These are phyloP conservation scores for Theonella swinhoei DNA, from an alignment of 37 sponge, comb jelly and placozoan species.

Conservation along the genomic window DNA sequence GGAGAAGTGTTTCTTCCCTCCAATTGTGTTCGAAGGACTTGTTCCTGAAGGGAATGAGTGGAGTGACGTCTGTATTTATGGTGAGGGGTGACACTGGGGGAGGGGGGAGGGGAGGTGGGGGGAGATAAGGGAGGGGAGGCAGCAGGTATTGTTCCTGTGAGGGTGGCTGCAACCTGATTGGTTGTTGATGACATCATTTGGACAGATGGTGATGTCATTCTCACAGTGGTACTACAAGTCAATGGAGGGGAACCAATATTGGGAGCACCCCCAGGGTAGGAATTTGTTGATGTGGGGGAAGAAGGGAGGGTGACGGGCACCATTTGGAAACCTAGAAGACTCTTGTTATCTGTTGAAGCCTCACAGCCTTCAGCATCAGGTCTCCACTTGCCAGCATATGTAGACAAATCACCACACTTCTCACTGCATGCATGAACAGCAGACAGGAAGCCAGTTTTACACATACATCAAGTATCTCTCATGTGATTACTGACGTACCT, in stretches of 20 bases:
- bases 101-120: neutral
- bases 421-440: neutral
- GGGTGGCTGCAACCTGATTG: neutral
- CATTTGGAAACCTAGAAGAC: neutral
- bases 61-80: neutral
- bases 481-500: conserved; percentile 12
- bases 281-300: too few species aligned
- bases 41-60: neutral
- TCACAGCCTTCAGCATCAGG: conserved; percentile 46
- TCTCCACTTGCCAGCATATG: conserved; percentile 7
- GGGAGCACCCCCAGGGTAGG: neutral
- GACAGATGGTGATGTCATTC: neutral
- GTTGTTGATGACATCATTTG: too few species aligned
- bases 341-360: neutral
- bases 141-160: neutral
- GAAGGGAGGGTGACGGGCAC: too few species aligned
- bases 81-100: neutral
- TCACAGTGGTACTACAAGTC: neutral
- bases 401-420: conserved; percentile 21
- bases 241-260: neutral
- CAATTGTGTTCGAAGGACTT: neutral
- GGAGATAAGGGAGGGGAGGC: neutral
- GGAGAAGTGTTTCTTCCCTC: neutral
- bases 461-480: too few species aligned
- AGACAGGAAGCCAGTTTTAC: too few species aligned